These are phyloP conservation scores for Noturus placidus DNA, from an alignment of 2,113 vertebrate species.

Conservation along the genomic window DNA sequence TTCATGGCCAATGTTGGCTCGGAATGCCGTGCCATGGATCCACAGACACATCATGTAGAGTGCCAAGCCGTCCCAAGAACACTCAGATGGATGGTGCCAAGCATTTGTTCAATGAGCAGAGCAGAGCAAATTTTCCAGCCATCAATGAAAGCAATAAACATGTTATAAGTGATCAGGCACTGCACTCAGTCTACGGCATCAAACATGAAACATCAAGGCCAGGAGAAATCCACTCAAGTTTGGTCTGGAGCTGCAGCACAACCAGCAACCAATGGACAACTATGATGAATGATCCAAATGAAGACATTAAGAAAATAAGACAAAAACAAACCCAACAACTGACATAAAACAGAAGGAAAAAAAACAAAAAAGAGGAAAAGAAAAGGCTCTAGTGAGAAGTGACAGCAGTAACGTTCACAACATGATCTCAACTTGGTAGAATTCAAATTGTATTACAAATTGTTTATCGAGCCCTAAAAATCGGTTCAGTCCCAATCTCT, in stretches of 20 bases:
- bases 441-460: neutral
- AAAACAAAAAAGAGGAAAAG: neutral
- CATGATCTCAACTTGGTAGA: neutral
- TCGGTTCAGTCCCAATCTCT: too few species aligned
- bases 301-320: neutral
- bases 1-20: neutral
- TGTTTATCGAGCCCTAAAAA: neutral
- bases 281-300: neutral
- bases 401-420: neutral
- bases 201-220: neutral
- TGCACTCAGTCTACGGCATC: neutral
- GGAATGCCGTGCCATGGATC: neutral
- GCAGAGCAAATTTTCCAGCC: neutral
- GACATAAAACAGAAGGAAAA: neutral
- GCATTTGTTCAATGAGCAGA: neutral
- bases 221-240: neutral
- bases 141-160: neutral
- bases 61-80: neutral
- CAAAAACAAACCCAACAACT: neutral
- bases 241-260: neutral
- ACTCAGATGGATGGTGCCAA: neutral
- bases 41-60: neutral
- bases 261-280: neutral
- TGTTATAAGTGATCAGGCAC: neutral
- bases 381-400: neutral